phyloP scores from a whole-genome alignment of 1,140 invertebrate species.

The Vanessa atalanta region DNA sequence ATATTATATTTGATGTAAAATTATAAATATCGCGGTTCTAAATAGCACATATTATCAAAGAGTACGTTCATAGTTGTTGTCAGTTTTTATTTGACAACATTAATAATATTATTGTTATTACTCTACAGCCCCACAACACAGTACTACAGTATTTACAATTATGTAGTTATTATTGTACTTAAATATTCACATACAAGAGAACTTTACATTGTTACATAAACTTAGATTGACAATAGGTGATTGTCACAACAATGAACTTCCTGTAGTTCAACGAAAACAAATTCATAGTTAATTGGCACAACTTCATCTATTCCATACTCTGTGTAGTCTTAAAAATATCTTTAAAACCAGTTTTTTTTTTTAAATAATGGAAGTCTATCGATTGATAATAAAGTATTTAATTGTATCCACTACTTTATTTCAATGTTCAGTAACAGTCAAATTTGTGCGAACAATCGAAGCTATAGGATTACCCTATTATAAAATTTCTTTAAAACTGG shows the following conservation, averaged over 20 bases:
- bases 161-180: no score
- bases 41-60: no score
- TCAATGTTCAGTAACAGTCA: slow-evolving; percentile 29
- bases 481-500: slow-evolving; percentile 55
- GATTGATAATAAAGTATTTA: background rate
- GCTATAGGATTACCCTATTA: slow-evolving; percentile 53
- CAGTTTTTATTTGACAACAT: no score
- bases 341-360: background rate
- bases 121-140: no score
- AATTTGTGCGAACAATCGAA: slow-evolving; percentile 48
- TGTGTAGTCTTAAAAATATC: background rate
- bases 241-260: slow-evolving; percentile 1
- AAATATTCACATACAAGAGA: background rate
- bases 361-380: background rate
- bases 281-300: background rate
- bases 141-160: no score
- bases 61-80: no score
- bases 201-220: background rate
- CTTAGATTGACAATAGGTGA: background rate
- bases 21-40: no score
- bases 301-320: background rate
- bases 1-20: no score
- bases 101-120: no score
- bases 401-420: slow-evolving; percentile 8
- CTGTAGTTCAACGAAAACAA: slow-evolving; percentile 1